phyloP scores from a whole-genome alignment of 2,888 invertebrate genomes.

The Andrena hattorfiana region DNA sequence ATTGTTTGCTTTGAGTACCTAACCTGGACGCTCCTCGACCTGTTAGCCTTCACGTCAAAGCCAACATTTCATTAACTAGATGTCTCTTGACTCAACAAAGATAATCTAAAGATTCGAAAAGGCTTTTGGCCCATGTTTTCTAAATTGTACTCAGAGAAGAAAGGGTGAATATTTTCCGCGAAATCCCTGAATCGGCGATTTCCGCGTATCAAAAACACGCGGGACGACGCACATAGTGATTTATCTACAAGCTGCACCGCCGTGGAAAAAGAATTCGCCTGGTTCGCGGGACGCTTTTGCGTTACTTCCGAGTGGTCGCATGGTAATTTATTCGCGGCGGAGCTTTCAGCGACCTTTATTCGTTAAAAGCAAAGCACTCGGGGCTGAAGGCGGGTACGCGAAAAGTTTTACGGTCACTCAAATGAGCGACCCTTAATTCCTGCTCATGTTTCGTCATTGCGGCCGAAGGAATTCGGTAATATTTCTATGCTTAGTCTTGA shows the following conservation, averaged over 20 bases:
- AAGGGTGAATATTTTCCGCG: not conserved
- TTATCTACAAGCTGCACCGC: slow-evolving; percentile 13
- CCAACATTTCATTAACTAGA: too few species aligned
- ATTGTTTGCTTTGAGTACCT: too few species aligned
- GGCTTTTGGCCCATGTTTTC: not conserved
- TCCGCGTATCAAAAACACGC: slow-evolving; percentile 23
- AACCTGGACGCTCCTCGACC: too few species aligned
- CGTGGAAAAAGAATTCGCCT: slow-evolving; percentile 34
- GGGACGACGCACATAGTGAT: slow-evolving; percentile 16
- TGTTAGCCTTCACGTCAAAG: too few species aligned
- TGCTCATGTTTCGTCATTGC: not conserved
- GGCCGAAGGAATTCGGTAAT: not conserved
- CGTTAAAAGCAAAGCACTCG: slow-evolving; percentile 67
- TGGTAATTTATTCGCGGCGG: slow-evolving; percentile 73
- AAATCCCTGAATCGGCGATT: slow-evolving; percentile 7
- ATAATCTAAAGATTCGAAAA: too few species aligned
- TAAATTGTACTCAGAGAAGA: not conserved
- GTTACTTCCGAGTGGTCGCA: slow-evolving; percentile 43
- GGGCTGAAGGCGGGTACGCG: slow-evolving; percentile 17
- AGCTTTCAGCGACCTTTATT: slow-evolving; percentile 71
- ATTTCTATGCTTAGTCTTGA: not conserved
- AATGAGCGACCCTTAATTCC: slow-evolving; percentile 2
- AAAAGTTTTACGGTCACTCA: slow-evolving; percentile 39
- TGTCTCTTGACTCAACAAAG: too few species aligned
- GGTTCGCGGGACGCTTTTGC: slow-evolving; percentile 11